Percentiles rank a stretch among this genome's conserved stretches.
phyloP scores from a whole-genome alignment of 2,797 vertebrate species.

The Lagocephalus sceleratus region DNA sequence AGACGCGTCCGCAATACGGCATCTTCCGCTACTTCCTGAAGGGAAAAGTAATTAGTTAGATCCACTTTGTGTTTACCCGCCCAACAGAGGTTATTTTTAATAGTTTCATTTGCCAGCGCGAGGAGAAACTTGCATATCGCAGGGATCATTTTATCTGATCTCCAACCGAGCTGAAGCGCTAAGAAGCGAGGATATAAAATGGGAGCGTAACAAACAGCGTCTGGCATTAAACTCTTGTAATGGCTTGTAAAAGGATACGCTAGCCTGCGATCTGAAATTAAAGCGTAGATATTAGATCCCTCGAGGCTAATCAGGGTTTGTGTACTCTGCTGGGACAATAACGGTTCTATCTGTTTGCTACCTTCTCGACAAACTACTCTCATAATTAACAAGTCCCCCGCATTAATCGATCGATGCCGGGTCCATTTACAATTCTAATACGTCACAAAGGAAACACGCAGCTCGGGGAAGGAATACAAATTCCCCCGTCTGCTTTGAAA shows the following conservation, averaged over 20 bases:
- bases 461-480: conserved; percentile 35
- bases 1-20: too few relatives aligned
- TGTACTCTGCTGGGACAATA: conserved; percentile 53
- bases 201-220: conserved; percentile 52
- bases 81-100: conserved; percentile 18
- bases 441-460: conserved; percentile 51
- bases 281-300: conserved; percentile 64
- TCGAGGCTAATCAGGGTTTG: conserved; percentile 60
- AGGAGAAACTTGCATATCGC: conserved; percentile 10
- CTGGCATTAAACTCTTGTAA: conserved; percentile 61
- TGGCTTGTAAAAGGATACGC: conserved; percentile 69
- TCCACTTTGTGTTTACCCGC: conserved; percentile 21
- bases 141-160: conserved; percentile 47
- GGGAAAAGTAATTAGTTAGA: conserved; percentile 24
- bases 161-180: conserved; percentile 39
- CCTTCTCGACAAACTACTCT: conserved; percentile 31
- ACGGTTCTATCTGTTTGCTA: conserved; percentile 35
- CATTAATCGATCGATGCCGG: conserved; percentile 50
- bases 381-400: conserved; percentile 55
- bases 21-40: conserved; percentile 4
- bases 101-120: neutral
- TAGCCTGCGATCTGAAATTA: conserved; percentile 66
- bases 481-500: conserved; percentile 40
- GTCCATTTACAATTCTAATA: conserved; percentile 52
- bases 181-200: conserved; percentile 36